Evolutionary conservation across 2,888 invertebrate species (phyloP).

Genomic region (Dynastes grantii): DNA sequence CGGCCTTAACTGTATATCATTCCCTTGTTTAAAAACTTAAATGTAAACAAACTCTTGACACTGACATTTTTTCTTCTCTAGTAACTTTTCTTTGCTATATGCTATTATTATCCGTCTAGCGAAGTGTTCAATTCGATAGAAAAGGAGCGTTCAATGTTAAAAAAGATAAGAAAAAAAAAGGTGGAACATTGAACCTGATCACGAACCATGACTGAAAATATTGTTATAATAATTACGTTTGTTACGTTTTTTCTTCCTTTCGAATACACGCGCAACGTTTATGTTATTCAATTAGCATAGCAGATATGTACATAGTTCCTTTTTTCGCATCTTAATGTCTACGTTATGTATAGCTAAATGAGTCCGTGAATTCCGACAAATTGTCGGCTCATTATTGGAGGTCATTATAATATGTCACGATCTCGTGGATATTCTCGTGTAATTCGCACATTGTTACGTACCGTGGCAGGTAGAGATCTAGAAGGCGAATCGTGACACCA

Average conservation of each 20-base stretch:
- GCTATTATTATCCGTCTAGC: background rate
- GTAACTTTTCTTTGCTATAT: background rate
- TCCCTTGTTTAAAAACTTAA: no score
- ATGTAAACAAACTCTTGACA: constrained; percentile 8
- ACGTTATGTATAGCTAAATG: background rate
- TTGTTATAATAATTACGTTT: background rate
- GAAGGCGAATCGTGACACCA: background rate
- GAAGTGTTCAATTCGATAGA: background rate
- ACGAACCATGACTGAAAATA: constrained; percentile 12
- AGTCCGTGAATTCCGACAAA: background rate
- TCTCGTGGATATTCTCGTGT: background rate
- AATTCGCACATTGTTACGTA: constrained; percentile 3
- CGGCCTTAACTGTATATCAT: no score
- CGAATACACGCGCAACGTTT: background rate
- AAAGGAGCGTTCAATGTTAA: background rate
- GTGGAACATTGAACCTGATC: constrained; percentile 19
- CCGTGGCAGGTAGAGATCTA: no score
- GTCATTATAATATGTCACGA: constrained; percentile 13
- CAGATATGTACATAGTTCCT: background rate
- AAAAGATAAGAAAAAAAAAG: background rate
- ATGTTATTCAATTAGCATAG: constrained; percentile 13
- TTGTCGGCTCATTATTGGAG: background rate
- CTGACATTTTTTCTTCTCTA: background rate
- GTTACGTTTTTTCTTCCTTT: background rate
- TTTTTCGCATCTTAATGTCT: background rate